Base-by-base conservation (phyloP, 2,888 invertebrate species). In the Parochlus steinenii region DNA sequence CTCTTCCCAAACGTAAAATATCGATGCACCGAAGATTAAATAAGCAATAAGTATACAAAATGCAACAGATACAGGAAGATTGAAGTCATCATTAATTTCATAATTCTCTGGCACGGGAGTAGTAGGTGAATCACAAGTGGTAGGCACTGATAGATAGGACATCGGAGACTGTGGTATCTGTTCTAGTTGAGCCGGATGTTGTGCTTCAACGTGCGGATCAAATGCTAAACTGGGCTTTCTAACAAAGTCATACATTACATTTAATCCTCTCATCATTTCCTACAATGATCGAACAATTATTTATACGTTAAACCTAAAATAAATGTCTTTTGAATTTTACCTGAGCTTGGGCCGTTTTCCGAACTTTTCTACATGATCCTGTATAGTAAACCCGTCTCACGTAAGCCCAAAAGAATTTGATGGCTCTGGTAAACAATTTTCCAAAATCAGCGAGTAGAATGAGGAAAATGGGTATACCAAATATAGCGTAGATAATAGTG, bases 381-480 rank as follows among this genome's bases (percentile, higher is more conserved):
- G 86, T 87, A 51, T 83, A 85, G 55, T 85, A 86, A 4, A 86
- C 61, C 40, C 86, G 64, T 33, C 86, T 61, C 10, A 85, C 82
- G 49, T 74, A 85, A 0, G 82, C 76, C 86, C 89, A 90, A 16
- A 87, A 62, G 56, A 82, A 85, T 59, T 93, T 93, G 42, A 93
- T 81, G 41, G 73, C 72, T 43, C 87, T 67, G 1, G 92, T 93
- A 52, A 97, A 82, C 7, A 87, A 65, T 63, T 89, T 92, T 44
- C 95, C 95, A 52, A 95, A 82, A 62, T 93, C 92, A 24, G 92
- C 89, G 44, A 98, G 58, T 11, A 93, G 76, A 38, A 97, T 85
- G 45, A 97, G 65, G 58, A 97, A 92, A 48, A 97, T 67, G 0
- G 97, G 97, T 48, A 97, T 95, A 8, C 97, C 97, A 42, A 97